phyloP scores from a whole-genome alignment of 2,113 vertebrate species.

The Notothenia rossii region DNA sequence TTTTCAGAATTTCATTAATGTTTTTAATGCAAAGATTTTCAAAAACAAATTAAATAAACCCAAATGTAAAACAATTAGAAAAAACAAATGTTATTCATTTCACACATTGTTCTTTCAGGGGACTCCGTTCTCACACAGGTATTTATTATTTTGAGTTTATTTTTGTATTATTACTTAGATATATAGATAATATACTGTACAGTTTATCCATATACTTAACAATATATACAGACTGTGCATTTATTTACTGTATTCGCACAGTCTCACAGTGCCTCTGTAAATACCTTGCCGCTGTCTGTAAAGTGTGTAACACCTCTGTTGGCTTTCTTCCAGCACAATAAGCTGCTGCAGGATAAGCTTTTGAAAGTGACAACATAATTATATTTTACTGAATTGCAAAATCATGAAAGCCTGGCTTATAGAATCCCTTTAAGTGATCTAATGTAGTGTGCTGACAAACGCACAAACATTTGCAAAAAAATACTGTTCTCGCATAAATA shows the following conservation, averaged over 20 bases:
- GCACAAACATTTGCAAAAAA: background rate
- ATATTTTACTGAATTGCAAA: conserved; percentile 44
- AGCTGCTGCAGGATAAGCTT: conserved; percentile 52
- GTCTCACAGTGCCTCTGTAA: background rate
- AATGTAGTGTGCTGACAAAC: conserved; percentile 18
- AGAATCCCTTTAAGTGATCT: conserved; percentile 37
- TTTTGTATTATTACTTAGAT: background rate
- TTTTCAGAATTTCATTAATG: background rate
- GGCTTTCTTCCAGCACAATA: conserved; percentile 57
- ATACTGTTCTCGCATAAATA: conserved; percentile 10
- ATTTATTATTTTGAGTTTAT: no score
- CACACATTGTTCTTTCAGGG: no score
- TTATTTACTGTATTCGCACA: background rate
- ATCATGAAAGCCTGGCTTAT: conserved; percentile 37
- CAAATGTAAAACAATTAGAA: no score
- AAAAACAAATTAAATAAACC: no score
- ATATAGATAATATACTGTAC: no score
- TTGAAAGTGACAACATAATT: conserved; percentile 66
- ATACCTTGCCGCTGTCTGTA: conserved; percentile 7
- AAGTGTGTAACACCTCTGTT: conserved; percentile 42
- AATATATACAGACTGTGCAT: background rate
- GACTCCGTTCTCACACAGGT: no score
- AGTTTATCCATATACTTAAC: background rate
- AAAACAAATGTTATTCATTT: no score
- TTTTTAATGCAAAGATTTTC: background rate